These are phyloP conservation scores for Cranoglanis bouderius DNA, from an alignment of 2,113 vertebrate species.

Conservation along the genomic window DNA sequence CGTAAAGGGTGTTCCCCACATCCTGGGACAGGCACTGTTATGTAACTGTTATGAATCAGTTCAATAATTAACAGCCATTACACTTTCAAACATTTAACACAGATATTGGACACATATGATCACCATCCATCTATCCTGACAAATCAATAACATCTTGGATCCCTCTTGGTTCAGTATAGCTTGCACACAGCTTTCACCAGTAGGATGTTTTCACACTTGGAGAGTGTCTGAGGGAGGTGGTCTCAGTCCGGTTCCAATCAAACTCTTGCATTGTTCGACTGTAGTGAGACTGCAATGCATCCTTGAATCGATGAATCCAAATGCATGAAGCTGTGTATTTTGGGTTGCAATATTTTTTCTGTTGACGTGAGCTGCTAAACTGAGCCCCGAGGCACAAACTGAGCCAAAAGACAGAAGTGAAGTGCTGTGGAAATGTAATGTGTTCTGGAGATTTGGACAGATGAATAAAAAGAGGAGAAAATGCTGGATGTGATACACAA, in stretches of 20 bases:
- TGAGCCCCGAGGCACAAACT: background rate
- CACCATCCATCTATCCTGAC: background rate
- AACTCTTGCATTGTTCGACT: background rate
- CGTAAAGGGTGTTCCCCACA: too few relatives aligned
- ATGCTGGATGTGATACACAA: background rate
- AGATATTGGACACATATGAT: background rate
- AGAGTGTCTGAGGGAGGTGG: background rate
- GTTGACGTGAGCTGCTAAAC: background rate
- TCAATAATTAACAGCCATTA: background rate
- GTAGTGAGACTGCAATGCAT: background rate
- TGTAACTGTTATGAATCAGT: background rate
- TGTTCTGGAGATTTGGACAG: background rate
- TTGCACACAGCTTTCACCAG: background rate
- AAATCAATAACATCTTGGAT: background rate
- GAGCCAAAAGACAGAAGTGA: background rate
- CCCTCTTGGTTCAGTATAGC: too few relatives aligned
- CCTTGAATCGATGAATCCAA: background rate
- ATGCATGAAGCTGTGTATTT: background rate
- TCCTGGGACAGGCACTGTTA: too few relatives aligned
- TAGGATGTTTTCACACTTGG: background rate
- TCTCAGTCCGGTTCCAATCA: background rate
- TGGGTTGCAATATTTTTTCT: background rate
- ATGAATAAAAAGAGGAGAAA: background rate
- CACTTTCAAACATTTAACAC: background rate
- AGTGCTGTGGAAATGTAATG: background rate